Conservation (phyloP, 2,888 invertebrate genomes). For the Trichogramma dendrolimi region DNA sequence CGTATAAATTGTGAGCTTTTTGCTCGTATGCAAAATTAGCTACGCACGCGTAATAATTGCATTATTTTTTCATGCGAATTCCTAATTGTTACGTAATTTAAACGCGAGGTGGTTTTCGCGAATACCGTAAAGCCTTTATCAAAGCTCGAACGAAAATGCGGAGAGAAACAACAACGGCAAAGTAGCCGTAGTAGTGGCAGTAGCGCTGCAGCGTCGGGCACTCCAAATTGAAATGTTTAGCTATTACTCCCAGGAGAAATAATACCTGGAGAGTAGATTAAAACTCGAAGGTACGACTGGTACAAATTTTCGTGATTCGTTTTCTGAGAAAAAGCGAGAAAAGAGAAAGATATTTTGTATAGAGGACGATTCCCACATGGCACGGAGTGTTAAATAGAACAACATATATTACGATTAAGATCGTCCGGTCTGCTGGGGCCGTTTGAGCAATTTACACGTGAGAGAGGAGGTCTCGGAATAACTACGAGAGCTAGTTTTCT, state of each 20-base stretch:
- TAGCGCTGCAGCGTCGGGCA: neutral
- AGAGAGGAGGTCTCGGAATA: neutral
- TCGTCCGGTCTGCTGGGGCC: neutral
- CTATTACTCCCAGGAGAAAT: constrained; percentile 20
- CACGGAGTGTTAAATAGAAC: constrained; percentile 20
- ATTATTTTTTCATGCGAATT: too few relatives aligned
- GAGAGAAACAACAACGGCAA: too few relatives aligned
- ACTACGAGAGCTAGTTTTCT: neutral
- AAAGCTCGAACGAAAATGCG: too few relatives aligned
- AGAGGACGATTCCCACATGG: constrained; percentile 20
- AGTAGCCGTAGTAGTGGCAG: too few relatives aligned
- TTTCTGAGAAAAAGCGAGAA: neutral
- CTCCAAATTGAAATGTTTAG: constrained; percentile 23
- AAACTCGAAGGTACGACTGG: constrained; percentile 17
- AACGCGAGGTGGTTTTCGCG: too few relatives aligned
- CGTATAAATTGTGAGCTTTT: too few relatives aligned
- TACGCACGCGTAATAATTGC: too few relatives aligned
- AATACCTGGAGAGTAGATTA: constrained; percentile 15
- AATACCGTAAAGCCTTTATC: too few relatives aligned
- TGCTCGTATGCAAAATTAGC: too few relatives aligned
- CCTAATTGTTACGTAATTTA: too few relatives aligned
- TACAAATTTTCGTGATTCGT: constrained; percentile 23
- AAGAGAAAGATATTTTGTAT: neutral
- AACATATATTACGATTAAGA: constrained; percentile 26
- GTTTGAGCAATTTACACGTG: too few relatives aligned